A percentile compares a stretch with the other conserved stretches of the same genome.
Conservation (phyloP, 2,888 invertebrate genomes). For the Caenorhabditis japonica region DNA sequence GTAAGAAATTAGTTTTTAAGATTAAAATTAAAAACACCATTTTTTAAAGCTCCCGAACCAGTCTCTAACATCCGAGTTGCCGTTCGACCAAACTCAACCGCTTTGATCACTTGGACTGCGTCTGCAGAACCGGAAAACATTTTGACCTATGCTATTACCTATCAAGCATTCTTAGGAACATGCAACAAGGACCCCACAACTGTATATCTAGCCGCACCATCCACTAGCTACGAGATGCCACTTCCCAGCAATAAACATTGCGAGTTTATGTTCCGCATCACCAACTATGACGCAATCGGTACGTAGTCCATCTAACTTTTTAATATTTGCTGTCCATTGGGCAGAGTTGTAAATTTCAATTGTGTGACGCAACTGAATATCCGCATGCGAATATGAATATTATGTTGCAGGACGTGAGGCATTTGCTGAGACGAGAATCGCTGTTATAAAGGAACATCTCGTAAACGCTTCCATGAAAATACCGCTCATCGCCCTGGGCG, state of each 20-base stretch:
- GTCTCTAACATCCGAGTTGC: constrained; percentile 66
- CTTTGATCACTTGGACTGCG: constrained; percentile 68
- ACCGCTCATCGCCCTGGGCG: constrained; percentile 30
- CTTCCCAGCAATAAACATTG: constrained; percentile 61
- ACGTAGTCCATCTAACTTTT: constrained; percentile 11
- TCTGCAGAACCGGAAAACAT: constrained; percentile 65
- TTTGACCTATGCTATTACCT: constrained; percentile 68
- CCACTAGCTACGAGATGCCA: constrained; percentile 57
- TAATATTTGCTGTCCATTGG: constrained; percentile 30
- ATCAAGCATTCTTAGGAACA: constrained; percentile 51
- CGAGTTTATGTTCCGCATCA: constrained; percentile 69
- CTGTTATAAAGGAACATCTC: constrained; percentile 28
- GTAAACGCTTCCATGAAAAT: constrained; percentile 16
- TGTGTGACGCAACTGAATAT: constrained; percentile 24
- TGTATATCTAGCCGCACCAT: constrained; percentile 62
- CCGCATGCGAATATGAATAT: constrained; percentile 3
- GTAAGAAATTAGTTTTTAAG: constrained; percentile 32
- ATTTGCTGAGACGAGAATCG: constrained; percentile 54
- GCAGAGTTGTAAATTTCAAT: constrained; percentile 36
- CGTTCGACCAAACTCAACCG: constrained; percentile 64
- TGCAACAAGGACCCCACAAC: constrained; percentile 60
- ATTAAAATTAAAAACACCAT: not conserved
- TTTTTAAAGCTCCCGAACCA: constrained; percentile 72
- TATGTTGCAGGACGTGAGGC: constrained; percentile 57
- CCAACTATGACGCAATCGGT: constrained; percentile 71